Percentiles rank a stretch among this genome's conserved stretches.
These are phyloP conservation scores for Aplodontia rufa DNA, from an alignment of 2,113 vertebrate genomes.

Conservation along the genomic window DNA sequence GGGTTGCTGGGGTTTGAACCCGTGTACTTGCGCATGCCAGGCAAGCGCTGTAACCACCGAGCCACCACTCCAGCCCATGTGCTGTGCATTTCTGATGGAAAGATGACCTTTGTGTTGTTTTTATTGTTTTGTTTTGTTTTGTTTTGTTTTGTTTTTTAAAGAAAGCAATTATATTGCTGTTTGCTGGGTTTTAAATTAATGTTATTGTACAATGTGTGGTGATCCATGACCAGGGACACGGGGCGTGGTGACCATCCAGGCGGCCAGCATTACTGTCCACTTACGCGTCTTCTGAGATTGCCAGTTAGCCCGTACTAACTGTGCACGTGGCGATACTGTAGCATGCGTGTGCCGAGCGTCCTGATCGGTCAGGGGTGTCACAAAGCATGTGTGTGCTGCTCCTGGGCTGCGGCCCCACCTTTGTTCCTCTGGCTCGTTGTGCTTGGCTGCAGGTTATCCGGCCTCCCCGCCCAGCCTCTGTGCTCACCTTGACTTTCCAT, in stretches of 20 bases:
- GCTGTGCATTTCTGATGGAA: no score
- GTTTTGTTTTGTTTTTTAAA: neutral
- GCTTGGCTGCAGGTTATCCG: neutral
- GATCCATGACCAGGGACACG: neutral
- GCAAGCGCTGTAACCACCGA: no score
- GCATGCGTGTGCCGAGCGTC: rapidly evolving
- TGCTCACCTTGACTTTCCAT: no score
- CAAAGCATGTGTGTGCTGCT: neutral
- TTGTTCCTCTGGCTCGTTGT: neutral
- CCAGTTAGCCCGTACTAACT: neutral
- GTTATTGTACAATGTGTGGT: neutral
- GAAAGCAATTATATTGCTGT: neutral
- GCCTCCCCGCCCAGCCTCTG: neutral
- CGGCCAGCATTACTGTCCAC: neutral
- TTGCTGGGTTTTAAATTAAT: neutral
- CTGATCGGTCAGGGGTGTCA: neutral
- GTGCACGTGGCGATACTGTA: neutral
- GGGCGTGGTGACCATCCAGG: neutral
- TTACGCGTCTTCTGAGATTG: neutral
- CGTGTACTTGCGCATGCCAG: no score
- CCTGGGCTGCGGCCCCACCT: no score
- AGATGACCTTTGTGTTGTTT: no score
- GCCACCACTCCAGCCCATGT: no score
- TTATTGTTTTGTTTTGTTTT: no score
- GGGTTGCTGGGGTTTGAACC: no score